These are phyloP conservation scores for Austrofundulus limnaeus DNA, from an alignment of 2,113 vertebrate species.

Conservation along the genomic window DNA sequence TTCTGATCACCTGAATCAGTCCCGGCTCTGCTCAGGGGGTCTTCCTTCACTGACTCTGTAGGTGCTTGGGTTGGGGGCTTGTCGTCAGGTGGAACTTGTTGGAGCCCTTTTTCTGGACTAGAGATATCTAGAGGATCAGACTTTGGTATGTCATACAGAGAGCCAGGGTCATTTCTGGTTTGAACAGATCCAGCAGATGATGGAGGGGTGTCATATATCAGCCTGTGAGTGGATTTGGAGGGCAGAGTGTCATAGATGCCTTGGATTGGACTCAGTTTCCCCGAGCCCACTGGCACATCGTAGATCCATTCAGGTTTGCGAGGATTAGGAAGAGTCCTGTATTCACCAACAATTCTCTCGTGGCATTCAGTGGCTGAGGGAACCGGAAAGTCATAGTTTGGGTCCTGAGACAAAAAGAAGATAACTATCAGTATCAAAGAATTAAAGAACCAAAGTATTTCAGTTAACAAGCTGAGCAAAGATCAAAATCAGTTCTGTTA, in stretches of 20 bases:
- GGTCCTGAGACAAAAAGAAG: constrained; percentile 57
- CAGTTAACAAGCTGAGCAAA: not conserved
- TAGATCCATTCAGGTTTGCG: constrained; percentile 87
- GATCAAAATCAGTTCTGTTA: too few relatives aligned
- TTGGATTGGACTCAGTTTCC: constrained; percentile 51
- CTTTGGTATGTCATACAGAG: constrained; percentile 75
- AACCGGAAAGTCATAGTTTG: constrained; percentile 66
- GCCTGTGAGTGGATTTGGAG: constrained; percentile 26
- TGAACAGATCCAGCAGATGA: constrained; percentile 8
- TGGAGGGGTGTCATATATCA: constrained; percentile 58
- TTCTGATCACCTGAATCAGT: constrained; percentile 52
- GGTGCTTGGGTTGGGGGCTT: constrained; percentile 52
- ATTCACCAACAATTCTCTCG: constrained; percentile 54
- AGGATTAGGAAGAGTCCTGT: constrained; percentile 79
- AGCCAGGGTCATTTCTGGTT: not conserved
- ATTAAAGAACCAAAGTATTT: not conserved
- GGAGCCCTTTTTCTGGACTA: constrained; percentile 22
- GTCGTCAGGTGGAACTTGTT: constrained; percentile 45
- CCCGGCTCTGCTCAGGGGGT: not conserved
- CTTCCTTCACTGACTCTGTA: constrained; percentile 39
- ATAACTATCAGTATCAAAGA: constrained; percentile 1
- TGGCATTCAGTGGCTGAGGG: constrained; percentile 44
- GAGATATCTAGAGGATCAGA: constrained; percentile 23
- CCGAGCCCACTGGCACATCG: constrained; percentile 79
- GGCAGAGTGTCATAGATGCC: constrained; percentile 39